Evolutionary conservation across 2,888 invertebrate genomes (phyloP).

Genomic region (Nebria salina): DNA sequence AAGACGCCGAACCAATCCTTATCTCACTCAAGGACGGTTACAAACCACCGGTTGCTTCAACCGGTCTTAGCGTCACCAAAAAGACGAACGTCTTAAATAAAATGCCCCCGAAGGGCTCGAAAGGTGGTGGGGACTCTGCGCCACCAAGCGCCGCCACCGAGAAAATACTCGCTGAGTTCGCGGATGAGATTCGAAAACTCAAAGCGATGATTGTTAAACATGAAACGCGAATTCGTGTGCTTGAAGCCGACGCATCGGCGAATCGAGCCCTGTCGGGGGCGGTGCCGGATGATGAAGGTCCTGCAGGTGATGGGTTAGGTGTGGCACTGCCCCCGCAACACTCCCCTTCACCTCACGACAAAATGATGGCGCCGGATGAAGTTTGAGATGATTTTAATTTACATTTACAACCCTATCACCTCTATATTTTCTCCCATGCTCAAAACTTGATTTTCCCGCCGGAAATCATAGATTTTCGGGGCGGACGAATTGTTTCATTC

Average conservation of each 20-base stretch:
- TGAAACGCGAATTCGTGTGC: constrained; percentile 84
- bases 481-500: background rate
- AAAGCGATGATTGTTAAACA: constrained; percentile 96
- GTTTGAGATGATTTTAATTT: constrained; percentile 60
- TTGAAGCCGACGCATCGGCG: constrained; percentile 72
- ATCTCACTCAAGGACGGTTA: constrained; percentile 89
- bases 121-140: constrained; percentile 48
- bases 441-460: background rate
- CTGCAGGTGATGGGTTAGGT: constrained; percentile 61
- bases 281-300: constrained; percentile 57
- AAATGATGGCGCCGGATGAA: constrained; percentile 68
- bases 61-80: constrained; percentile 77
- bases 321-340: constrained; percentile 55
- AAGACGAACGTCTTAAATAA: constrained; percentile 84
- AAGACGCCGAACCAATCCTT: constrained; percentile 89
- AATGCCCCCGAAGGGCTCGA: constrained; percentile 61
- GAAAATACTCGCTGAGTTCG: constrained; percentile 82
- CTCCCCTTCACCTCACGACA: constrained; percentile 67
- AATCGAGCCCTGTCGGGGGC: constrained; percentile 51
- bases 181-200: constrained; percentile 89
- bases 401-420: background rate
- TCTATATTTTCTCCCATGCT: background rate
- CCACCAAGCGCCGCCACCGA: constrained; percentile 60
- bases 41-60: constrained; percentile 74
- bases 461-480: background rate